These are phyloP conservation scores for Chlorocebus sabaeus DNA, from an alignment of 2,113 vertebrate species.

Conservation along the genomic window DNA sequence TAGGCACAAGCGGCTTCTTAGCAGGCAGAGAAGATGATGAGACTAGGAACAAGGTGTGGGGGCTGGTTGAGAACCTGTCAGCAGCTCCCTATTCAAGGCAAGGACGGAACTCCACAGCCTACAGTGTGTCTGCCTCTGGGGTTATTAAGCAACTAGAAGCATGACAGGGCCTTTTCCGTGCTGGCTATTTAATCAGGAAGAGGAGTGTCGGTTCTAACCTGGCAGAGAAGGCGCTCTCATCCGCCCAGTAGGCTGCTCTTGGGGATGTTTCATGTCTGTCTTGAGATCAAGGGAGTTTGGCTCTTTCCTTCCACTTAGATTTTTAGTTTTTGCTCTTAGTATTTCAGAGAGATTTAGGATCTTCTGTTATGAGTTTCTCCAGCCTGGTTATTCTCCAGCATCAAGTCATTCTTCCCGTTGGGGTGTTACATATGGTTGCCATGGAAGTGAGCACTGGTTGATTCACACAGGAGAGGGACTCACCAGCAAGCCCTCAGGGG, in stretches of 20 bases:
- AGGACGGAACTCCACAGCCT: neutral
- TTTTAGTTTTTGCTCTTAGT: slow-evolving; percentile 21
- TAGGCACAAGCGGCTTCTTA: neutral
- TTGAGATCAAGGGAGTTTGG: neutral
- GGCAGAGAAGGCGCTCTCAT: neutral
- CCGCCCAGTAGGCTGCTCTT: neutral
- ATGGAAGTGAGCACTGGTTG: neutral
- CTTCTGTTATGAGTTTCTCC: slow-evolving; percentile 16
- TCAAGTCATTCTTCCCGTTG: neutral
- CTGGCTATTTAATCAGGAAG: neutral
- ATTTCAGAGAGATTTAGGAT: neutral
- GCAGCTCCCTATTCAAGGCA: neutral
- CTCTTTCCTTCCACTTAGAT: neutral
- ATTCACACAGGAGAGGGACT: neutral
- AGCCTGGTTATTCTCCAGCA: neutral
- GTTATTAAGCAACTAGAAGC: neutral
- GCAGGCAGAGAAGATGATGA: neutral
- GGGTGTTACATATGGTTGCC: neutral
- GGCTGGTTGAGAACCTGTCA: too few species aligned
- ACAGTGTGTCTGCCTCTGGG: too few species aligned
- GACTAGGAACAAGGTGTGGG: neutral
- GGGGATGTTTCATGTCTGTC: neutral
- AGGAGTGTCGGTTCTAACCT: neutral
- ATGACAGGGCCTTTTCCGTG: neutral
- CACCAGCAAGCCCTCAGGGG: neutral